Base-by-base conservation (phyloP, 64 coral and sea anemone species). In the Pocillopora damicornis region DNA sequence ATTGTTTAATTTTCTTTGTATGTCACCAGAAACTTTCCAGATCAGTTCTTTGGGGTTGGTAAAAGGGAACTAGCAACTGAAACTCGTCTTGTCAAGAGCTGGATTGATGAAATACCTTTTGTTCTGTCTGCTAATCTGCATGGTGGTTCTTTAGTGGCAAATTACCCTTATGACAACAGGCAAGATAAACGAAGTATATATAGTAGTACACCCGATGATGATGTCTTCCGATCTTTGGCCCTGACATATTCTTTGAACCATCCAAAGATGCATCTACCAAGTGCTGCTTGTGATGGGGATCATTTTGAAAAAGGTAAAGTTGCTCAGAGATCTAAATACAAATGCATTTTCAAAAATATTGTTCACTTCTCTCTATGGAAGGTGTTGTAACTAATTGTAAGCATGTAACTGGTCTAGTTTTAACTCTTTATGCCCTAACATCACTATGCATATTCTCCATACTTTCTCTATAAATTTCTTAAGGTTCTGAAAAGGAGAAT, bases 81-180 rank as follows among this genome's bases (percentile, higher is more conserved):
- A 87, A 95, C 97, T 10, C 78, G 34, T 22, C 23, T 90, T 59
- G 81, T 99, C 57, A 95, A 90, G 63, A 68, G 90, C 15, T 99
- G 97, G 97, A 95, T 99, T 34, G 86, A 88, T 26, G 9, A 63
- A 1, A 62, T 86, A 86, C 93, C 97, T 20, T 99, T 99, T 90
- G 97, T 99, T 25, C 64, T 99, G 63, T 99, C 97, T 1, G 97
- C 93, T 16, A 99, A 99, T 58, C 82, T 95, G 72, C 97, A 99
- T 86, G 97, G 97, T 13, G 97, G 97, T 0, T 95, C 97, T 0
- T 84, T 99, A 35, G 97, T 99, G 58, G 97, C 97, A 25, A 99
- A 95, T 58, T 99, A 99, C 74, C 97, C 97, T 35, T 94, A 81
- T 86, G 97, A 99, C 76, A 26, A 88, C 58, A 88, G 88, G 60